phyloP scores from a whole-genome alignment of 35 echinoderm and acorn worm genomes.

The Nesometra sesokonis region DNA sequence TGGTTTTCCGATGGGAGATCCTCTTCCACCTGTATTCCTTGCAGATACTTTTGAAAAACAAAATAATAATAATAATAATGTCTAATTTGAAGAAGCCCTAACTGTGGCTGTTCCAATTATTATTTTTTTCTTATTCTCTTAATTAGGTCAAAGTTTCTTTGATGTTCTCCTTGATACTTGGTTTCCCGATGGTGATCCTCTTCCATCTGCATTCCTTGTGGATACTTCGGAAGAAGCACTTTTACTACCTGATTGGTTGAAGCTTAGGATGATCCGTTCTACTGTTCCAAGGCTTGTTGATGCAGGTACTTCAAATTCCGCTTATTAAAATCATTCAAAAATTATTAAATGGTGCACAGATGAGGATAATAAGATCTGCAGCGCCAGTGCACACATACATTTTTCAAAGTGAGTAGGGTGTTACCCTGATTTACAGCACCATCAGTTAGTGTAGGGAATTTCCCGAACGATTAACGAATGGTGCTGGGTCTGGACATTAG shows the following conservation, averaged over 20 bases:
- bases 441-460: too few species aligned
- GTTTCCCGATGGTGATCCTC: slow-evolving; percentile 53
- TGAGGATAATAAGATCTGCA: too few species aligned
- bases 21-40: slow-evolving; percentile 61
- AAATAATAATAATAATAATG: too few species aligned
- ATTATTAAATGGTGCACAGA: too few species aligned
- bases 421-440: too few species aligned
- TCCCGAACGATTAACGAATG: too few species aligned
- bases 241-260: slow-evolving; percentile 97
- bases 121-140: slow-evolving; percentile 5
- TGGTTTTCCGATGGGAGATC: slow-evolving; percentile 65
- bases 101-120: too few species aligned
- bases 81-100: too few species aligned
- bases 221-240: slow-evolving; percentile 96
- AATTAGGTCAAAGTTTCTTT: slow-evolving; percentile 55
- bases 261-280: slow-evolving; percentile 91
- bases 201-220: slow-evolving; percentile 78
- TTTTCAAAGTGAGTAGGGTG: too few species aligned
- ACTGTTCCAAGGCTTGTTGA: slow-evolving; percentile 66
- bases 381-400: too few species aligned
- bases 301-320: slow-evolving; percentile 73
- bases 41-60: slow-evolving; percentile 96
- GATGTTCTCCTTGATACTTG: slow-evolving; percentile 51
- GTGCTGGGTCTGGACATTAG: too few species aligned
- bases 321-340: too few species aligned